Evolutionary conservation across 2,113 vertebrate genomes (phyloP).

Genomic region (Odocoileus hemionus): DNA sequence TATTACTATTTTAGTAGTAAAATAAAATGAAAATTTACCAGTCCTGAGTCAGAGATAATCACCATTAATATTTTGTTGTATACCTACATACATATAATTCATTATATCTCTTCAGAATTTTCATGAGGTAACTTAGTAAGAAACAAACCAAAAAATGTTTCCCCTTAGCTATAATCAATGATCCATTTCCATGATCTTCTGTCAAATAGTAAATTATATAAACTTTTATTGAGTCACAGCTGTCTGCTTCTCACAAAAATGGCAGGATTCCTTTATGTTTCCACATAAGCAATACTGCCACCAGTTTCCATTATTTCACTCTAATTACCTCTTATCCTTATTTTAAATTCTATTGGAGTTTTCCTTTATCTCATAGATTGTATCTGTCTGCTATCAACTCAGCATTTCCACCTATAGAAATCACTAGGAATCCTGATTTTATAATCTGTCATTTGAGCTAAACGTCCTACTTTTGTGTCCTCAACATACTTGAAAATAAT

Average conservation of each 20-base stretch:
- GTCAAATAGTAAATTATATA: background rate
- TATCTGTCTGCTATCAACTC: background rate
- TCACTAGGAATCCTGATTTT: background rate
- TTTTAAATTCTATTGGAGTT: background rate
- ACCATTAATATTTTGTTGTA: background rate
- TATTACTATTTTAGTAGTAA: background rate
- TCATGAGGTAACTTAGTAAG: background rate
- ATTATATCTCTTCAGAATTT: background rate
- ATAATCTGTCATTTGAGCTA: background rate
- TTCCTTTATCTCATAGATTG: background rate
- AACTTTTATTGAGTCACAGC: background rate
- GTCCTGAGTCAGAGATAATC: background rate
- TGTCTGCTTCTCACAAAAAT: background rate
- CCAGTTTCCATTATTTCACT: background rate
- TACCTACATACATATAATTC: background rate
- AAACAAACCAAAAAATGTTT: background rate
- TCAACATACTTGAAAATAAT: background rate
- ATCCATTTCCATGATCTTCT: background rate
- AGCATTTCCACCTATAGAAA: background rate
- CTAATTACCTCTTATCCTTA: background rate
- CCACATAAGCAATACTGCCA: background rate
- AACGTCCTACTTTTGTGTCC: background rate
- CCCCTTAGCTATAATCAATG: background rate
- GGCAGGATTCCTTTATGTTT: background rate
- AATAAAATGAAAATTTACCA: background rate